Base-by-base conservation (phyloP, 64 coral and sea anemone genomes). In the Stichodactyla mertensii region DNA sequence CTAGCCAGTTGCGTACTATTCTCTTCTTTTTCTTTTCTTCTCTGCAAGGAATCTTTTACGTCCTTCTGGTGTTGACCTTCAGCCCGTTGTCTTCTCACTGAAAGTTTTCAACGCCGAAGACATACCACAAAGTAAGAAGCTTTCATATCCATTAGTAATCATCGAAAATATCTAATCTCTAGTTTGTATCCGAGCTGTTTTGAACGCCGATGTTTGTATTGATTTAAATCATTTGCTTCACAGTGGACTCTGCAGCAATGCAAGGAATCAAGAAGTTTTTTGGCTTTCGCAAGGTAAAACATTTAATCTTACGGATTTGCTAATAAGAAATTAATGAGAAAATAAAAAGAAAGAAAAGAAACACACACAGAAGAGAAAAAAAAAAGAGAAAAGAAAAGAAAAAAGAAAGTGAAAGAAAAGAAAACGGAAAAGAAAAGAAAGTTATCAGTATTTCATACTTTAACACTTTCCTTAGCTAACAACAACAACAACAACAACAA, bases 31-130 rank as follows among this genome's bases (percentile, higher is more conserved):
- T 9, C 13, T 20, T 84, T 54, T 56, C 54, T 60, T 18, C 84
- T 28, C 20, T 7, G 8, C 78, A 81, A 96, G 94, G 52, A 96
- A 96, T 87, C 83, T 96, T 55, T 56, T 96, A 27, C 85, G 85
- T 87, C 94, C 94, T 15, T 71, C 91, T 81, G 94, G 94, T 36
- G 91, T 96, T 6, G 83, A 82, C 57, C 91, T 90, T 18, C 94
- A 96, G 16, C 91, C 94, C 13, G 94, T 86, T 10, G 88, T 96
- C 16, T 96, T 96, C 71, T 92, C 91, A 24, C 83, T 96, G 18
- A 96, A 96, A 64, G 59, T 96, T 61, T 96, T 87, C 61, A 79
- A 86, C 2, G 94, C 94, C n/a, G 94, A 96, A 60, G 94, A 96
- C 22, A 86, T 96, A 56, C 94, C 94, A 59, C 94, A 96, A 55